These are phyloP conservation scores for Nomada lathburiana DNA, from an alignment of 2,888 invertebrate species.

Conservation along the genomic window DNA sequence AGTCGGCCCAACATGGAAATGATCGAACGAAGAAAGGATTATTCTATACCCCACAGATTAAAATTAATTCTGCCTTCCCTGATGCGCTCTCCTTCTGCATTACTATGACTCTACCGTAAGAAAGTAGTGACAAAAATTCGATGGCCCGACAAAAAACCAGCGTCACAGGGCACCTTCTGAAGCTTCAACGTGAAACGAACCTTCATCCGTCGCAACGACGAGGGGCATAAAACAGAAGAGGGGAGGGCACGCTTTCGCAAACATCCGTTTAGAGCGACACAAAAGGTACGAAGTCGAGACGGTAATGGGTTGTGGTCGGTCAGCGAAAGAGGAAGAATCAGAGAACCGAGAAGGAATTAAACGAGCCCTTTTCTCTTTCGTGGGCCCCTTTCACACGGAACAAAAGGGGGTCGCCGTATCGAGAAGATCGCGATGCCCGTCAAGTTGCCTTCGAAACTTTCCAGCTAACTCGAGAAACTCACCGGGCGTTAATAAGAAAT, in stretches of 20 bases:
- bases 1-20: not conserved
- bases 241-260: constrained; percentile 25
- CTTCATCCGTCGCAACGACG: not conserved
- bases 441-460: constrained; percentile 42
- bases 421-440: constrained; percentile 50
- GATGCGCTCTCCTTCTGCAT: too few species aligned
- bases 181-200: not conserved
- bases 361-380: constrained; percentile 22
- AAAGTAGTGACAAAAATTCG: too few species aligned
- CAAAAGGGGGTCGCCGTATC: constrained; percentile 45
- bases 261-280: constrained; percentile 22
- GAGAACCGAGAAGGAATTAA: constrained; percentile 17
- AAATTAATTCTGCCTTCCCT: too few species aligned
- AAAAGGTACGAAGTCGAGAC: constrained; percentile 5
- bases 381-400: constrained; percentile 48
- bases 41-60: too few species aligned
- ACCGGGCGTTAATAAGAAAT: too few species aligned
- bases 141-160: too few species aligned
- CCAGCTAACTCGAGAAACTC: too few species aligned
- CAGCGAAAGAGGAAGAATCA: constrained; percentile 4
- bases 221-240: not conserved
- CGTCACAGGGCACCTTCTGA: too few species aligned
- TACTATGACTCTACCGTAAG: too few species aligned
- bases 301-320: constrained; percentile 17
- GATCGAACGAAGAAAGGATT: not conserved